Base-by-base conservation (phyloP, 2,888 invertebrate species). In the Stegana nigrithorax region DNA sequence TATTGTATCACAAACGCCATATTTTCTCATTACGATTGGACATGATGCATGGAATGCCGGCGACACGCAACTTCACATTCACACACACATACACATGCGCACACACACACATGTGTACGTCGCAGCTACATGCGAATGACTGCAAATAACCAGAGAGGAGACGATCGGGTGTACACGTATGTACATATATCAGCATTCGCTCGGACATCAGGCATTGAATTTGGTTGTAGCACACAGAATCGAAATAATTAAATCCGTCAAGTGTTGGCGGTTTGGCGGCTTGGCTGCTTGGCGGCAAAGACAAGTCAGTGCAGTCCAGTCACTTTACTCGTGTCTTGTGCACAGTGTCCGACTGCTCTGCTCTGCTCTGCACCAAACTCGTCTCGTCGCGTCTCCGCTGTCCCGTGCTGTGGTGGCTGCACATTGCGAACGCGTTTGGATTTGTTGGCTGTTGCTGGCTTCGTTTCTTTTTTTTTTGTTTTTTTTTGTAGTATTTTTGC, bases 11-110 rank as follows among this genome's bases (percentile, higher is more conserved):
- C 81, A 82, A 81, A 78, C 77, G 81, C 83, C 81, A 84, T 84
- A 84, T 83, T 83, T 84, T 84, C 81, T 84, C 83, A 84, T 84
- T 82, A 82, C 83, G 82, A 81, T 78, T 75, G 81, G 81, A 81
- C 82, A 82, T 83, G 82, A 82, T 82, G 81, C 81, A 80, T 81
- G 82, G 82, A 76, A 83, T 83, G 81, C 73, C 70, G 71, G 71
- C 66, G 76, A 79, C 83, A 82, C 81, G 74, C 73, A 72, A 73
- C 57, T n/a, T n/a, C n/a, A n/a, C n/a, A n/a, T n/a, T n/a, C n/a
- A n/a, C n/a, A n/a, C n/a, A n/a, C n/a, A n/a, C n/a, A n/a, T n/a
- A n/a, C n/a, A n/a, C n/a, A n/a, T n/a, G n/a, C n/a, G n/a, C n/a
- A n/a, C n/a, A n/a, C n/a, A n/a, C n/a, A n/a, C n/a, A n/a, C n/a